Base-by-base conservation (phyloP, 2,888 invertebrate genomes). In the Mactromeris polynyma region DNA sequence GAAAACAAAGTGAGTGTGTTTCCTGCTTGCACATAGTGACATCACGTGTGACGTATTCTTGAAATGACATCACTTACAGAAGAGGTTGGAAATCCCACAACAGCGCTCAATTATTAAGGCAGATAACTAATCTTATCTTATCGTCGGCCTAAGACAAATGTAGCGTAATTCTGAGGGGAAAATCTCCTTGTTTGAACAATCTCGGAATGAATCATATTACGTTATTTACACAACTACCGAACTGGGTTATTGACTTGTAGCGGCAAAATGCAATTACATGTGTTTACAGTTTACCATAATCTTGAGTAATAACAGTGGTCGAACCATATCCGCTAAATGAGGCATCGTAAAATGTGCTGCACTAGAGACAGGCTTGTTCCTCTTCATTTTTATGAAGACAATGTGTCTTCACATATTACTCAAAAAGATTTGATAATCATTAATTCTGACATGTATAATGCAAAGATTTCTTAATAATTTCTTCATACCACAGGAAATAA, bases 171-270 rank as follows among this genome's bases (percentile, higher is more conserved):
- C n/a, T 26, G 31, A 33, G 7, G 36, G 36, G 73, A 73, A 33
- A 73, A 73, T 73, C 73, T 73, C 19, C 73, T 19, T 73, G 19
- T 73, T 73, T 73, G 73, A 33, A 73, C 36, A 73, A 73, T 19
- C 73, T 36, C 6, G 33, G 26, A 73, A 73, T 73, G 73, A 73
- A 69, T 69, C 69, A 69, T 69, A 33, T 69, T 69, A 69, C 69
- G 33, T 33, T 69, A 69, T 69, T 69, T 69, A 69, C 69, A 69
- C 69, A 69, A 69, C 14, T 6, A 31, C 69, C 69, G 33, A 69
- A 73, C 73, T 33, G 3, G 73, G 33, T 36, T 33, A 73, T 73
- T 73, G 73, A 73, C 73, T 73, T 17, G 36, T 31, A 73, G 73
- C 73, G 73, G 73, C 36, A 33, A 36, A 73, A 73, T 73, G 36